Base-by-base conservation (phyloP, 1,140 invertebrate species). In the Trissolcus basalis region DNA sequence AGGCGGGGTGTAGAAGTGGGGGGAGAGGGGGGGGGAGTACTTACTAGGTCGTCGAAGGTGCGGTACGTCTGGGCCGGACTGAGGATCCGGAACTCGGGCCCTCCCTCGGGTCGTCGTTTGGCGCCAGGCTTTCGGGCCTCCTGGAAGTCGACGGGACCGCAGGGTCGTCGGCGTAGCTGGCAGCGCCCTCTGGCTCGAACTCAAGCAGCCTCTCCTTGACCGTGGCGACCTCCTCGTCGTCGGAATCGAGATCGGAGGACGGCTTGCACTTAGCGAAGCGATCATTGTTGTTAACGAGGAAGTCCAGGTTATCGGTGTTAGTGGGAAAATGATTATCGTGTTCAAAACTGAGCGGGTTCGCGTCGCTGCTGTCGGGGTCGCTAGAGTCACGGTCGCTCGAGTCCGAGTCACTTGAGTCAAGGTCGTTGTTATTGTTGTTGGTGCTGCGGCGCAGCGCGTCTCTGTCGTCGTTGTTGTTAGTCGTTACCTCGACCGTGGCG, bases 231-330 rank as follows among this genome's bases (percentile, higher is more conserved):
- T 9, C 70, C 14, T 68, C 53, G 27, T 78, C 60, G 0, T 70
- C 55, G 9, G 44, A 39, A 9, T 48, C 14, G 0, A 33, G 19
- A 1, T 58, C 44, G 47, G 72, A 69, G 68, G 79, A 45, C 65
- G 63, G 54, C 15, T 78, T 78, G 59, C 63, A 73, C 68, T 81
- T 82, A 77, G 49, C 74, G 72, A 72, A 75, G 71, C 80, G 77
- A 64, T 72, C 73, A 75, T 83, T 83, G 63, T 83, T 82, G 80
- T 85, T 87, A 86, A 79, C 80, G 41, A 82, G 68, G 65, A 82
- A 69, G 47, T 85, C 81, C 79, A 81, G 82, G 76, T 83, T 84
- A 80, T 80, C 74, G 67, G 51, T 64, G 61, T 77, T 77, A 77
- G 55, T 69, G 60, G 75, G 67, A 61, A 19, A 60, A 67, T n/a